These are phyloP conservation scores for Morus bassanus DNA, from an alignment of 2,797 vertebrate species.

Conservation along the genomic window DNA sequence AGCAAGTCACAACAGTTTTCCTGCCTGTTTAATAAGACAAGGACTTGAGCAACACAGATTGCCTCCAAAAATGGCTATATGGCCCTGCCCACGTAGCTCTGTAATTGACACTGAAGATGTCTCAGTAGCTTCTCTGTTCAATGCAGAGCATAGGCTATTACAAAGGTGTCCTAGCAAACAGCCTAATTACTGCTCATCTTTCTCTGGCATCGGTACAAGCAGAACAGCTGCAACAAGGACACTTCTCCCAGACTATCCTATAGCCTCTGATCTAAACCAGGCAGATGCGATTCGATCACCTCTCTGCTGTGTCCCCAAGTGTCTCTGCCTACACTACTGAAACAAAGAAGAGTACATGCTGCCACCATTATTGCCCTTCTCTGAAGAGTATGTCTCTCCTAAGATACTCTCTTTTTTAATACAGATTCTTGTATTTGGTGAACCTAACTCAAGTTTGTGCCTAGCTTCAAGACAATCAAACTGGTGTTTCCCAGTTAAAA, in stretches of 20 bases:
- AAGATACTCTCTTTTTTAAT: neutral
- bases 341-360: neutral
- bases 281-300: rapidly evolving
- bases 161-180: neutral
- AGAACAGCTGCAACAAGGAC: neutral
- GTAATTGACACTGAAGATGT: neutral
- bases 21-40: neutral
- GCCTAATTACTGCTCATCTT: neutral
- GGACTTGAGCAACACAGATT: neutral
- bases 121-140: neutral
- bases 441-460: neutral
- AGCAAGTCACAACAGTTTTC: neutral
- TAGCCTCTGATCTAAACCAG: neutral
- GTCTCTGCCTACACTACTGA: neutral
- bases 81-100: neutral
- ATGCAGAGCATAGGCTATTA: neutral
- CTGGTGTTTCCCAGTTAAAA: neutral
- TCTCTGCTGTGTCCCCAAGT: neutral
- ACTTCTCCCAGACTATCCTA: neutral
- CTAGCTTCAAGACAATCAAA: neutral
- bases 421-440: neutral
- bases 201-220: neutral
- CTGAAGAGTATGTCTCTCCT: neutral
- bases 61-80: neutral
- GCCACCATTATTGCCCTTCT: neutral